Evolutionary conservation across 2,113 vertebrate genomes (phyloP).

Genomic region (Hippolais icterina): DNA sequence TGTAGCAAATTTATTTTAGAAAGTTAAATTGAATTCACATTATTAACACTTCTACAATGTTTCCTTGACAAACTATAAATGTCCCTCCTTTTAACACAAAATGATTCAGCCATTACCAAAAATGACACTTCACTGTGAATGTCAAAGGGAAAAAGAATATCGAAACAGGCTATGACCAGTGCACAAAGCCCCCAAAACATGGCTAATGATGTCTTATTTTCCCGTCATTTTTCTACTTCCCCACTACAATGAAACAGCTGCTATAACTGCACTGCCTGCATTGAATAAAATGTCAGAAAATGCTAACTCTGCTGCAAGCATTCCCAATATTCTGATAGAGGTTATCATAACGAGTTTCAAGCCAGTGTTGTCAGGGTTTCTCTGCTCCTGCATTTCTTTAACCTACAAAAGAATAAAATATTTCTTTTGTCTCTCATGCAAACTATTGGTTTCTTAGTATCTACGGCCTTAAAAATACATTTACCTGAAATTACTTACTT

Average conservation of each 20-base stretch:
- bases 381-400: slow-evolving; percentile 1
- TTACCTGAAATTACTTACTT: neutral
- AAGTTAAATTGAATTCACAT: slow-evolving; percentile 35
- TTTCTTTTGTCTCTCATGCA: neutral
- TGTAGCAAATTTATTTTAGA: neutral
- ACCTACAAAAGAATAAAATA: neutral
- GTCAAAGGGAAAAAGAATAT: slow-evolving; percentile 60
- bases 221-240: slow-evolving; percentile 59
- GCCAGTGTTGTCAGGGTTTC: neutral
- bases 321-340: neutral
- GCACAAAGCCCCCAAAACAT: slow-evolving; percentile 20
- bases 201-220: slow-evolving; percentile 69
- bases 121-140: slow-evolving; percentile 54
- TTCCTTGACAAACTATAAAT: slow-evolving; percentile 42
- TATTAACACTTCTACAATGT: slow-evolving; percentile 38
- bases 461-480: neutral
- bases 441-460: neutral
- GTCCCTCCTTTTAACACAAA: slow-evolving; percentile 39
- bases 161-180: slow-evolving; percentile 45
- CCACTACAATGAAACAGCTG: slow-evolving; percentile 50
- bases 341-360: neutral
- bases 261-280: slow-evolving; percentile 36
- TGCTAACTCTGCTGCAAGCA: slow-evolving; percentile 4
- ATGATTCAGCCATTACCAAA: slow-evolving; percentile 55
- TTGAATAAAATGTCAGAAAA: slow-evolving; percentile 56